phyloP scores from a whole-genome alignment of 2,113 vertebrate species.

The Sus scrofa region T2T-Sscrofa CM000817.6:122278001-122278500 shows the following conservation, averaged over 20 bases:
- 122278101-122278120: background rate
- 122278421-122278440: background rate
- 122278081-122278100: background rate
- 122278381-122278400: background rate
- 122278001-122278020: background rate
- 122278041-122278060: background rate
- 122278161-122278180: background rate
- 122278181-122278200: background rate
- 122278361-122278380: slow-evolving; percentile 18
- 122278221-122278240: background rate
- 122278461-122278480: background rate
- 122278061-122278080: background rate
- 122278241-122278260: slow-evolving; percentile 55
- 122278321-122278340: slow-evolving; percentile 63
- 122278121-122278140: background rate
- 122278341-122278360: slow-evolving; percentile 46
- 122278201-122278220: background rate
- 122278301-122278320: slow-evolving; percentile 64
- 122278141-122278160: background rate
- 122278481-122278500: background rate
- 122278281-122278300: slow-evolving; percentile 71
- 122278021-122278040: background rate
- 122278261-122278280: slow-evolving; percentile 50
- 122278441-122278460: slow-evolving; percentile 26
- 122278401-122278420: background rate